phyloP scores from a whole-genome alignment of 2,888 invertebrate species.

The Trisateles emortualis region DNA sequence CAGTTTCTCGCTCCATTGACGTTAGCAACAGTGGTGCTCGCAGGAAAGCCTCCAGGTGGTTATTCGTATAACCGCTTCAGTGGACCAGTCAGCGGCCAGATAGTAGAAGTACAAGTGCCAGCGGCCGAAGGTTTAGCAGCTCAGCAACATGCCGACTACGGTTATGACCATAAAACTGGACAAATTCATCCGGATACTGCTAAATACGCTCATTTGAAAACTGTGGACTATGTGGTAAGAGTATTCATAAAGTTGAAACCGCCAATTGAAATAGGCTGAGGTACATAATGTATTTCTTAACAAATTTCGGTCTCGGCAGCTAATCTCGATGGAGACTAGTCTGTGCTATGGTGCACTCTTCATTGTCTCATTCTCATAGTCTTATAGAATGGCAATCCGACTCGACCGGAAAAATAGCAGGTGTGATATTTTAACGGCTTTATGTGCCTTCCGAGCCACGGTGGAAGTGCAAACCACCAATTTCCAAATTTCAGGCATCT shows the following conservation, averaged over 20 bases:
- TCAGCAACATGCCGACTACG: conserved; percentile 82
- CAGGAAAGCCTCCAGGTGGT: conserved; percentile 79
- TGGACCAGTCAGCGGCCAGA: conserved; percentile 91
- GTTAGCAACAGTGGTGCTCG: conserved; percentile 58
- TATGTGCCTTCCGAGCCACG: too few relatives aligned
- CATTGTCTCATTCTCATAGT: too few relatives aligned
- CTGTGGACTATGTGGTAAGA: conserved; percentile 89
- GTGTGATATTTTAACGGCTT: too few relatives aligned
- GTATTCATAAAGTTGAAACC: neutral
- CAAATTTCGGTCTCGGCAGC: too few relatives aligned
- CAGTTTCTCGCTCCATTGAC: conserved; percentile 66
- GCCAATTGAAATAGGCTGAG: too few relatives aligned
- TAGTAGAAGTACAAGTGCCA: conserved; percentile 85
- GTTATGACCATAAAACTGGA: conserved; percentile 80
- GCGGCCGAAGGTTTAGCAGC: conserved; percentile 76
- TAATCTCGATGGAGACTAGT: too few relatives aligned
- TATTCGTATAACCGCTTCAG: conserved; percentile 91
- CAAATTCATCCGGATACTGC: conserved; percentile 80
- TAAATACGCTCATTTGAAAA: conserved; percentile 84
- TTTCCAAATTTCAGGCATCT: too few relatives aligned
- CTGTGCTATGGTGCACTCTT: too few relatives aligned
- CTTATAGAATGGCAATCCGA: too few relatives aligned
- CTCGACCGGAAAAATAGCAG: too few relatives aligned
- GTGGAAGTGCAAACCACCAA: too few relatives aligned
- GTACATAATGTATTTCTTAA: too few relatives aligned